Evolutionary conservation across 1,140 invertebrate genomes (phyloP), one percentile per base, ranked within the genome.

Genomic region (Drosophila jambulina): DNA sequence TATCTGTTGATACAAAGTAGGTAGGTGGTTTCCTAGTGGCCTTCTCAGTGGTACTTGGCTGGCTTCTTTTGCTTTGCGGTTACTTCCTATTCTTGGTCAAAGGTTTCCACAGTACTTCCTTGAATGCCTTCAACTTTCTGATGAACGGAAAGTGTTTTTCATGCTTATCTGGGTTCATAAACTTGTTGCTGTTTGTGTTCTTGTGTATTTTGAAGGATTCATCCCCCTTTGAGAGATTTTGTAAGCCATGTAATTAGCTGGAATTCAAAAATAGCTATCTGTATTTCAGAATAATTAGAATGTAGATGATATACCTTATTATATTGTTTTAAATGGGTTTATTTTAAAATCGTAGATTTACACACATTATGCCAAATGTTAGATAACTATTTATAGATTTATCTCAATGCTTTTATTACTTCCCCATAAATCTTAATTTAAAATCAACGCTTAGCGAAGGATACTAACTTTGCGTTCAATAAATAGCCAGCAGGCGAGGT

Each of bases 1-100:
- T 75, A 62, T 70, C 82, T 63, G 63, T 60, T 57, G 60, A 29
- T 54, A 46, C 57, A 69, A 60, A 78, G 75, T 78, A 69, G 69
- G 75, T 78, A 69, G 69, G 48, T 60, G 75, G 45, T 42, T 57
- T 63, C 38, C 58, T 25, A 75, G 57, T 80, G 51, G 51, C 34
- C 53, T 49, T 51, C 67, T 71, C 64, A 6, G 64, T 34, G 42
- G 34, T 40, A 45, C 65, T 70, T 29, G 25, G 21, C 34, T 71
- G 34, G 19, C 10, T 42, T 19, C 13, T 49, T 51, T 34, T 17
- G n/a, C 19, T 59, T 72, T 74, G 70, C 45, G 68, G 70, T 74
- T 74, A 36, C 36, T 42, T 54, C 45, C 60, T 60, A 27, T 72
- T 70, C 51, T 51, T 71, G 34, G 34, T 27, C 63, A 54, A 53